Base-by-base conservation (phyloP, 1,140 invertebrate genomes). In the Geopemphigus sp. region DNA sequence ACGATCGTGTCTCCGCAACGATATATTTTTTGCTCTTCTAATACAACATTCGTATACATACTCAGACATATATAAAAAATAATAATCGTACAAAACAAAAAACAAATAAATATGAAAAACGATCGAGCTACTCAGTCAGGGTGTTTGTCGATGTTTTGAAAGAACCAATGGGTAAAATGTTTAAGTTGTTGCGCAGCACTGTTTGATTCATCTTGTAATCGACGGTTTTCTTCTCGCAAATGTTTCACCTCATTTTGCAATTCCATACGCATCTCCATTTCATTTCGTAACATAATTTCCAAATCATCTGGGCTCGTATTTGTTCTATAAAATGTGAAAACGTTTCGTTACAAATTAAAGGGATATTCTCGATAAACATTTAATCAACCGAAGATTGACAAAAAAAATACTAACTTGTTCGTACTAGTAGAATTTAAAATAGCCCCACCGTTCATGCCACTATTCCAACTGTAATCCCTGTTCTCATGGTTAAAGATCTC, bases 121-220 rank as follows among this genome's bases (percentile, higher is more conserved):
- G n/a, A 45, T 57, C 59, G 39, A 59, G 39, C 50, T 47, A 45
- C 29, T 57, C 22, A 59, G 24, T 78, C 74, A 63, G 74, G 57
- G 54, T 83, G 92, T 83, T 91, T 88, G 84, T 95, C 93, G 82
- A 95, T 93, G 45, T 93, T 95, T 83, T 93, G 90, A 84, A 95
- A 95, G 83, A 96, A 95, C 95, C 95, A 97, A 85, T 97, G 94
- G 12, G 94, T 96, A 85, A 96, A 96, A 82, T 92, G 91, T 26
- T 94, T 89, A 14, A 97, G 88, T 84, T 97, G 95, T 83, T 94
- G 92, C 14, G 94, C 93, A 29, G 95, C 94, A 45, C 92, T 92
- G 81, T 94, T 92, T 22, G 93, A 94, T 85, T 96, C 94, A 82
- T 96, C 94, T 83, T 95, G 92, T 15, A 96, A 86, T 54, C 94